Conservation (phyloP, 2,888 invertebrate species). For the Diaperis boleti region DNA sequence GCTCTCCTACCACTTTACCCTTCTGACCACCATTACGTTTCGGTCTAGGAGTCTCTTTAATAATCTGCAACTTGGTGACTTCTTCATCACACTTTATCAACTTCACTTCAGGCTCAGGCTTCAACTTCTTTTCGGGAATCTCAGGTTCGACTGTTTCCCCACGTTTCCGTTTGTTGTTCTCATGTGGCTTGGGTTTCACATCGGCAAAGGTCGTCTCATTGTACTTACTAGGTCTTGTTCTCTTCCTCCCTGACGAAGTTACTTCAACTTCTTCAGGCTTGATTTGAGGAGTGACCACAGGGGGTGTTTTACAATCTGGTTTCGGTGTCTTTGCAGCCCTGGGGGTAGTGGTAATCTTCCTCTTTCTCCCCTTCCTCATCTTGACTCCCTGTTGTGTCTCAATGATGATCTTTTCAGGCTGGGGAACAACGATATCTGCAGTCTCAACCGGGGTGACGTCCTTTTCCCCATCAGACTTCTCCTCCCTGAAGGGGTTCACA, state of each 20-base stretch:
- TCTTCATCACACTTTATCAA: slow-evolving; percentile 34
- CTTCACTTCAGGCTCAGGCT: slow-evolving; percentile 39
- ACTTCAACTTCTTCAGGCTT: slow-evolving; percentile 67
- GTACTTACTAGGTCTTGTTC: slow-evolving; percentile 75
- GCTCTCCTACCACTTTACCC: slow-evolving; percentile 59
- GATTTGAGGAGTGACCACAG: slow-evolving; percentile 29
- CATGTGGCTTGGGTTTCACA: slow-evolving; percentile 54
- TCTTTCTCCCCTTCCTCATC: slow-evolving; percentile 64
- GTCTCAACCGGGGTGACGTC: slow-evolving; percentile 61
- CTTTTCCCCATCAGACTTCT: slow-evolving; percentile 70
- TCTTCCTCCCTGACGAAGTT: slow-evolving; percentile 74
- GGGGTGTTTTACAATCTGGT: slow-evolving; percentile 46
- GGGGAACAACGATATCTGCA: slow-evolving; percentile 62
- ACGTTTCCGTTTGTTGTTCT: slow-evolving; percentile 59
- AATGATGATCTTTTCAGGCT: slow-evolving; percentile 70
- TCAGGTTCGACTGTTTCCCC: slow-evolving; percentile 31
- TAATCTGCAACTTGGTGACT: slow-evolving; percentile 20
- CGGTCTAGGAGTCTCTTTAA: slow-evolving; percentile 24
- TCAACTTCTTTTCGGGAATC: slow-evolving; percentile 29
- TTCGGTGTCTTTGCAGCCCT: slow-evolving; percentile 63
- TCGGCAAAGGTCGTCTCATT: slow-evolving; percentile 74
- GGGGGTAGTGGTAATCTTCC: slow-evolving; percentile 54
- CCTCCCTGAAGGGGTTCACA: slow-evolving; percentile 74
- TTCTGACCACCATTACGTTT: slow-evolving; percentile 50
- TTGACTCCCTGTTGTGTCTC: slow-evolving; percentile 70